phyloP scores from a whole-genome alignment of 2,113 vertebrate genomes.

The Cranoglanis bouderius region DNA sequence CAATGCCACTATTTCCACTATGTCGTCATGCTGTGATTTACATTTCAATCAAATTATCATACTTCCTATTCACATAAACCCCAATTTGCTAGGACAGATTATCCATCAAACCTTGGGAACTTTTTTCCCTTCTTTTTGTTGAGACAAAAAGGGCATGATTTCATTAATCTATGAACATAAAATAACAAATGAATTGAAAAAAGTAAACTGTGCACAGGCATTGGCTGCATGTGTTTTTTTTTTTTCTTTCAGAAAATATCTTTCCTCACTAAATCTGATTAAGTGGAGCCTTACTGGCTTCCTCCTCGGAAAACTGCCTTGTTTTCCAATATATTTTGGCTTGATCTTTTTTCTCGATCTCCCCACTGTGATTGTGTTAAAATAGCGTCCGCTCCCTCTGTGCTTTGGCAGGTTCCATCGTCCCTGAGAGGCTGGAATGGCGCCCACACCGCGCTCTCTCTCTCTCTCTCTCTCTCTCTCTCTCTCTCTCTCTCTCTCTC shows the following conservation, averaged over 20 bases:
- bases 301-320: slow-evolving; percentile 14
- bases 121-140: background rate
- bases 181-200: background rate
- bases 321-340: slow-evolving; percentile 38
- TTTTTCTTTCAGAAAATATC: background rate
- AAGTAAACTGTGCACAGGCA: background rate
- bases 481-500: slow-evolving; percentile 13
- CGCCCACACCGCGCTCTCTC: background rate
- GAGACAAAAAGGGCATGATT: background rate
- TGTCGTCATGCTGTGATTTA: background rate
- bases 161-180: background rate
- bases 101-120: background rate
- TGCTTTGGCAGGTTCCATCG: slow-evolving; percentile 62
- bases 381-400: slow-evolving; percentile 37
- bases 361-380: slow-evolving; percentile 31
- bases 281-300: slow-evolving; percentile 12
- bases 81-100: background rate
- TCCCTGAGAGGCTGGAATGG: slow-evolving; percentile 47
- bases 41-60: background rate
- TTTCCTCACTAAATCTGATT: background rate
- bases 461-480: slow-evolving; percentile 5
- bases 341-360: slow-evolving; percentile 27
- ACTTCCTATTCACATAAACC: background rate
- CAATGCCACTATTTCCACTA: background rate
- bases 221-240: too few species aligned